These are phyloP conservation scores for Gortyna flavago DNA, from an alignment of 2,888 invertebrate genomes.

Conservation along the genomic window DNA sequence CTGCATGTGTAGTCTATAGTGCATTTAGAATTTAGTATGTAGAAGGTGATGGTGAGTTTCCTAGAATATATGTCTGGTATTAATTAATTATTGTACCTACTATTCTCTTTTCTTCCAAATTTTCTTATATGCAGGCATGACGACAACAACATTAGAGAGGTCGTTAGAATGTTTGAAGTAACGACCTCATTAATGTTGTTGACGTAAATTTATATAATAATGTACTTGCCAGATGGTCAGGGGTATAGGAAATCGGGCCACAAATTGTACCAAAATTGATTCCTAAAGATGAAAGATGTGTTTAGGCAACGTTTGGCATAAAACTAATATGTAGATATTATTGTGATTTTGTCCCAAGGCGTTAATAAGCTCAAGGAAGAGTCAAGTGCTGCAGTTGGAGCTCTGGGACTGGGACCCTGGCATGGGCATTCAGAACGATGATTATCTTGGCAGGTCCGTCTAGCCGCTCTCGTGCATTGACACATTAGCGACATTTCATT, in stretches of 20 bases:
- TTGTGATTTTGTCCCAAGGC: conserved; percentile 91
- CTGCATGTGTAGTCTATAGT: conserved; percentile 54
- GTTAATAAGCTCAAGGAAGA: conserved; percentile 93
- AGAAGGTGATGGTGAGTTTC: conserved; percentile 63
- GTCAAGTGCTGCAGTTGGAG: conserved; percentile 93
- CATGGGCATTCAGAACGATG: conserved; percentile 94
- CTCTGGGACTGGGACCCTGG: conserved; percentile 96
- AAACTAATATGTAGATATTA: conserved; percentile 70
- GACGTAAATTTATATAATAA: conserved; percentile 39
- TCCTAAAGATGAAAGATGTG: conserved; percentile 1
- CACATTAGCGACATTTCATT: conserved; percentile 73
- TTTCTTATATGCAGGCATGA: conserved; percentile 53
- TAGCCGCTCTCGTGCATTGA: conserved; percentile 70
- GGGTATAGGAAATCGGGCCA: conserved; percentile 30
- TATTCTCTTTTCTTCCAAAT: conserved; percentile 35
- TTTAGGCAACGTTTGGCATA: conserved; percentile 49
- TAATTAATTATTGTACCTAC: conserved; percentile 20
- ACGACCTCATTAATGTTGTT: conserved; percentile 37
- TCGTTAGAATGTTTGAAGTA: conserved; percentile 3
- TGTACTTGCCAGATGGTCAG: conserved; percentile 64
- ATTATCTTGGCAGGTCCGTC: conserved; percentile 95
- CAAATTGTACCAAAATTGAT: conserved; percentile 21
- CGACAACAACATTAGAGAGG: conserved; percentile 33
- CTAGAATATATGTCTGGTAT: conserved; percentile 33
- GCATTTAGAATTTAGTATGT: conserved; percentile 51